Base-by-base conservation (phyloP, 1,140 invertebrate species). In the Chionoecetes opilio region DNA sequence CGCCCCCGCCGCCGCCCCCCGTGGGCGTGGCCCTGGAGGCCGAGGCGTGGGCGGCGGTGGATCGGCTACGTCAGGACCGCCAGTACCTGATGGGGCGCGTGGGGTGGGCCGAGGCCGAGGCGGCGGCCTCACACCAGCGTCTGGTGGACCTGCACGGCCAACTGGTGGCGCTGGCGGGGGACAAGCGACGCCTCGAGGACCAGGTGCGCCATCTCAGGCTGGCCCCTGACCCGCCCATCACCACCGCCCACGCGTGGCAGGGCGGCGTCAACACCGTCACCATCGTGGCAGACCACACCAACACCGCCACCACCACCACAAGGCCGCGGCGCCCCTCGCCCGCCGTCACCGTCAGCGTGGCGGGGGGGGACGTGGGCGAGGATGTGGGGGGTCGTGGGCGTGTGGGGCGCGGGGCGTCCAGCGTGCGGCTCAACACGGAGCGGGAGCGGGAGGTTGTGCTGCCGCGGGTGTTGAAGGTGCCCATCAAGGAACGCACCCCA, bases 21-120 rank as follows among this genome's bases (percentile, higher is more conserved):
- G 75, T 95, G 11, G 94, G 94, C 26, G 32, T 95, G 89, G 94
- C 84, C 5, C 32, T 92, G 85, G 94, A 92, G 63, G 91, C 94
- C 17, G 94, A 94, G 32, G 95, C 95, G 35, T 96, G 95, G 96
- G 97, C 97, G 96, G 98, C 98, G 96, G 96, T 97, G 88, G 97
- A 97, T 94, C 97, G 98, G 96, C 96, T 98, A 82, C 97, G 97
- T 38, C 97, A 97, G 92, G 97, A 98, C 96, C 98, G 98, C 98
- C 97, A 97, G 35, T 97, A 97, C 94, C 96, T 98, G 41, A 97
- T 97, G 94, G 97, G 97, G 94, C 96, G 97, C 9, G 97, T 95
- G 21, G 89, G 63, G 2, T 89, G 93, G 91, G 96, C 96, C 3
- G 96, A 96, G 75, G 95, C 95, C 26, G 96, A 96, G 63, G 95